Percentiles rank a stretch among this genome's conserved stretches.
Evolutionary conservation across 2,797 vertebrate species (phyloP).

Genomic region (Urocyon cinereoargenteus): DNA sequence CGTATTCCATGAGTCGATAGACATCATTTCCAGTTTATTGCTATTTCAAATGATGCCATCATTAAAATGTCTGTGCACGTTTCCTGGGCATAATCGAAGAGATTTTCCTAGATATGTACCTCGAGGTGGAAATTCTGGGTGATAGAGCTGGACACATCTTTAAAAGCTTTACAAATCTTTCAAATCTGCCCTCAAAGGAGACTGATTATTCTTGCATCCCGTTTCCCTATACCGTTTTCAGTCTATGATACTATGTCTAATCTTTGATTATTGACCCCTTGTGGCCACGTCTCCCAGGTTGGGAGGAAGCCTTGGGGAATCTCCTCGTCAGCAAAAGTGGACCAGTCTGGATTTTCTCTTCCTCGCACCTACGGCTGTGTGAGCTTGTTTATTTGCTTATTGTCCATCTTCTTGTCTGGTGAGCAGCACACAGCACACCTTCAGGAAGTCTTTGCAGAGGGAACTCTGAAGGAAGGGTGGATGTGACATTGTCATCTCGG

Average conservation of each 20-base stretch:
- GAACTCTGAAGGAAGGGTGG: neutral
- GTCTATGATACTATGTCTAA: neutral
- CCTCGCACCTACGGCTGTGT: fast-evolving
- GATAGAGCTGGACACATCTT: neutral
- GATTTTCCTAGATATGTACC: neutral
- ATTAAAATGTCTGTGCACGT: neutral
- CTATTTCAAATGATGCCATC: neutral
- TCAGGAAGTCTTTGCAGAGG: neutral
- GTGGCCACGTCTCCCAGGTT: neutral
- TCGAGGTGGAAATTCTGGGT: too few species aligned
- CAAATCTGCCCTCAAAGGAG: neutral
- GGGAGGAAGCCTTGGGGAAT: neutral
- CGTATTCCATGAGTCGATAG: fast-evolving
- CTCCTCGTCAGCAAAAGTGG: fast-evolving
- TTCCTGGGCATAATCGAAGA: neutral
- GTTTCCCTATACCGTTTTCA: neutral
- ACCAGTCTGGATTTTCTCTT: neutral
- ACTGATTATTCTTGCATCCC: neutral
- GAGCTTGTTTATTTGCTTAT: neutral
- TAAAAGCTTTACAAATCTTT: neutral
- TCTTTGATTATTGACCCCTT: too few species aligned
- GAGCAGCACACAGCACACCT: fast-evolving
- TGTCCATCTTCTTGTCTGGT: neutral
- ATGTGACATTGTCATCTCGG: too few species aligned
- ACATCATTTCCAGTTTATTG: neutral